Evolutionary conservation across 2,113 vertebrate species (phyloP).

Genomic region (Platichthys flesus): DNA sequence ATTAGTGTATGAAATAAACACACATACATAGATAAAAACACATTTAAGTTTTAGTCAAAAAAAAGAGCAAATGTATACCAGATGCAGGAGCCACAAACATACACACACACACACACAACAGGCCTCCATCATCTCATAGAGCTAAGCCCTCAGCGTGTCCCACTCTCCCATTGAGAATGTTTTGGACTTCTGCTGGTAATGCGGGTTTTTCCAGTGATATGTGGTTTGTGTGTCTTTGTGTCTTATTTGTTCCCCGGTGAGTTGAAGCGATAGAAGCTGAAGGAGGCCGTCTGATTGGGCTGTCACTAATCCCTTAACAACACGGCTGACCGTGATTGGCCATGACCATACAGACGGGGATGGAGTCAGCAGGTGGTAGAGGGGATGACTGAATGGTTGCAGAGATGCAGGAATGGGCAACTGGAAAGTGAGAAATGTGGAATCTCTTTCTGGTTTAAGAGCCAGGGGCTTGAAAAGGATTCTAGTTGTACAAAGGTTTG

Average conservation of each 20-base stretch:
- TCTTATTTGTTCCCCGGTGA: slow-evolving; percentile 68
- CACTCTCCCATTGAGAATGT: slow-evolving; percentile 70
- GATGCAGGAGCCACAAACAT: slow-evolving; percentile 16
- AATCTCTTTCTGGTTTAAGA: slow-evolving; percentile 26
- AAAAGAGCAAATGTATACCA: slow-evolving; percentile 18
- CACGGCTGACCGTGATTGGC: slow-evolving; percentile 69
- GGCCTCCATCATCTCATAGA: slow-evolving; percentile 44
- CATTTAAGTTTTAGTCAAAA: slow-evolving; percentile 18
- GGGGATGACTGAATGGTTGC: slow-evolving; percentile 64
- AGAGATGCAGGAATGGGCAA: slow-evolving; percentile 35
- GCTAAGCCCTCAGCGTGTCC: slow-evolving; percentile 72
- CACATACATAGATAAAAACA: slow-evolving; percentile 37
- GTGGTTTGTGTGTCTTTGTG: slow-evolving; percentile 62
- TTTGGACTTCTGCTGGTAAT: slow-evolving; percentile 63
- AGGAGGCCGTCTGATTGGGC: slow-evolving; percentile 69
- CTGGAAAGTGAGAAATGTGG: slow-evolving; percentile 37
- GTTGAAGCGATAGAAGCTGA: slow-evolving; percentile 62
- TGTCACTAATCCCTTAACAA: slow-evolving; percentile 79
- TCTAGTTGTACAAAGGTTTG: background rate
- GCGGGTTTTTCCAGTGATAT: slow-evolving; percentile 54
- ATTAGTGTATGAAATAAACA: slow-evolving; percentile 48
- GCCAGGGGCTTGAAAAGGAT: background rate
- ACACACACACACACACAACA: slow-evolving; percentile 32
- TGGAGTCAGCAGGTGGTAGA: slow-evolving; percentile 63
- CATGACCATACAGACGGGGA: slow-evolving; percentile 49